Evolutionary conservation across 2,888 invertebrate genomes (phyloP), one percentile per base, ranked within the genome.

Genomic region (Rhaphigaster nebulosa): DNA sequence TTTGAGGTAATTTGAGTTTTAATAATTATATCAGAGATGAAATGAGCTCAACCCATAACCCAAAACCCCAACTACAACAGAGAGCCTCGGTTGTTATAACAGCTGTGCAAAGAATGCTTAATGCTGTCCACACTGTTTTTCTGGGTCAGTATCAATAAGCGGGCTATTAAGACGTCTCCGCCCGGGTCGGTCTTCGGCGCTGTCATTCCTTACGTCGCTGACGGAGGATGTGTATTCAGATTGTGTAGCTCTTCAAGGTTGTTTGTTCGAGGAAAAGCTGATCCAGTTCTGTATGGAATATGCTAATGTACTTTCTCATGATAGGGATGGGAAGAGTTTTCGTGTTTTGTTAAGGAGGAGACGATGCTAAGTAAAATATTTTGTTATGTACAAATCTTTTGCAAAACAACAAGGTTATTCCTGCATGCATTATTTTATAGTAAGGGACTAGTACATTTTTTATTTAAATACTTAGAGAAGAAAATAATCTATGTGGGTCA

Each of bases 81-180:
- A 10, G 23, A 26, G 12, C 41, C 80, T 26, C 80, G 41, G 10
- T 10, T 50, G 84, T 50, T 45, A 45, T 45, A 84, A 45, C 84
- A 84, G 84, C 84, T 84, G 45, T 15, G 84, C 38, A 45, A 84
- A 84, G 8, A 50, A n/a, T 18, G 15, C 84, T n/a, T 45, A 45
- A 84, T 45, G 84, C 45, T n/a, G 26, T 26, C n/a, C 84, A 45
- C 41, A 8, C 41, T 84, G 45, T 84, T 84, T 84, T 84, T 84
- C 84, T 84, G 84, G 84, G 84, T 84, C 84, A 84, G n/a, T 84
- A 84, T 84, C 84, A 84, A 84, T 45, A 84, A 45, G 45, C 41
- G 13, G 84, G 84, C 45, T 45, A 84, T 50, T 45, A 50, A n/a
- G 84, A 29, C 2, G n/a, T 34, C 70, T 38, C 34, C 34, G 6